These are phyloP conservation scores for Pleuronectes platessa DNA, from an alignment of 2,113 vertebrate genomes.

Conservation along the genomic window DNA sequence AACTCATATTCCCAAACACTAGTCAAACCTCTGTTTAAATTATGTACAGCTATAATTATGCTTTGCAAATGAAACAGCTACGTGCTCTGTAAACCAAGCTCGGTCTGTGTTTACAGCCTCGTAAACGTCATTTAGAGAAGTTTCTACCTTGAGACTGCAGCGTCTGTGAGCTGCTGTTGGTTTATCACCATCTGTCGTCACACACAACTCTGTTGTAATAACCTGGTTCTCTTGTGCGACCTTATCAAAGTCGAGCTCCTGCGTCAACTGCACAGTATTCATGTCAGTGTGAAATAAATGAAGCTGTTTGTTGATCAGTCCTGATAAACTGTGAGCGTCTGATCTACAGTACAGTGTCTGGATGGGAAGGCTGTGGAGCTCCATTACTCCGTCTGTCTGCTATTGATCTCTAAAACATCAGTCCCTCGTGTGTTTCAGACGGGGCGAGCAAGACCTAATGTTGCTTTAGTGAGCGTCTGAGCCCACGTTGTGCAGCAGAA, in stretches of 20 bases:
- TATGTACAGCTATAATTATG: no score
- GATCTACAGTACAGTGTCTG: slow-evolving; percentile 13
- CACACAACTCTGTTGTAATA: no score
- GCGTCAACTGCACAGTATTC: no score
- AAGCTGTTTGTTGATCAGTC: neutral
- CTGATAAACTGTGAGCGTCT: slow-evolving; percentile 1
- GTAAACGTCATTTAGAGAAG: neutral
- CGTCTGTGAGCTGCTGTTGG: no score
- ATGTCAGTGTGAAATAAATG: neutral
- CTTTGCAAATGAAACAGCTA: no score
- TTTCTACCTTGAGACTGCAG: neutral
- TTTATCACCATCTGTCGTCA: no score
- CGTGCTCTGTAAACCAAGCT: neutral
- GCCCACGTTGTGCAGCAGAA: slow-evolving; percentile 14
- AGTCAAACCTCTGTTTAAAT: no score
- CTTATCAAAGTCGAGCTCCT: no score
- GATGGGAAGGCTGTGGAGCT: slow-evolving; percentile 5
- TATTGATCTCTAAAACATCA: slow-evolving; percentile 52
- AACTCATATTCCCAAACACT: no score
- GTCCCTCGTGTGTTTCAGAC: slow-evolving; percentile 5
- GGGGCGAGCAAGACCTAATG: slow-evolving; percentile 7
- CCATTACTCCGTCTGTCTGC: slow-evolving; percentile 47
- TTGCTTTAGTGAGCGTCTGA: slow-evolving; percentile 18
- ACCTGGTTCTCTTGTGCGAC: no score
- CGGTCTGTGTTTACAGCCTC: neutral